Evolutionary conservation across 2,797 vertebrate species (phyloP).

Genomic region (Chelon auratus): DNA sequence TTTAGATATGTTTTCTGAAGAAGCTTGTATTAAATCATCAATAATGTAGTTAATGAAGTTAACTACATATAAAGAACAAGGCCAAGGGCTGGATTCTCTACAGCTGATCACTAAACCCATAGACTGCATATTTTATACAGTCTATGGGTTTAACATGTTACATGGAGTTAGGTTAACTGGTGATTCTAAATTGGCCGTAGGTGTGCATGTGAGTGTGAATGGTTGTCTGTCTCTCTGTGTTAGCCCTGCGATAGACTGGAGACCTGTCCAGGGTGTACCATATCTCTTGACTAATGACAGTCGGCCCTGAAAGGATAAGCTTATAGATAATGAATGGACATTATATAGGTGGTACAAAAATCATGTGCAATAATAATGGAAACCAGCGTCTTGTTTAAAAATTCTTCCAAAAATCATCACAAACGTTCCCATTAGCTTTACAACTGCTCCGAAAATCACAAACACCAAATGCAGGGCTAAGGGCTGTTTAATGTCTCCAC

Average conservation of each 20-base stretch:
- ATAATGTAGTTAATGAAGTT: neutral
- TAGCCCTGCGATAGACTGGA: no score
- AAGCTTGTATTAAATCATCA: neutral
- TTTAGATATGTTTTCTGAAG: neutral
- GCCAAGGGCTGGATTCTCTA: neutral
- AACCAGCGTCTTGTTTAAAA: neutral
- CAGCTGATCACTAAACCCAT: neutral
- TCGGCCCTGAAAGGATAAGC: no score
- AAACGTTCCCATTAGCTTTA: constrained; percentile 1
- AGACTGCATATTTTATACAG: no score
- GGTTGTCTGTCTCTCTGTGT: no score
- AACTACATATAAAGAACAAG: neutral
- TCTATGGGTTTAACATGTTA: no score
- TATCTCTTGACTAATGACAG: no score
- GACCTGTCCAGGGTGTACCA: no score
- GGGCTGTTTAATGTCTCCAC: no score
- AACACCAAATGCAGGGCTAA: neutral
- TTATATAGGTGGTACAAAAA: constrained; percentile 1
- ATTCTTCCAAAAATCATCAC: neutral
- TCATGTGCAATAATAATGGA: neutral
- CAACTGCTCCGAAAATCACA: constrained; percentile 1
- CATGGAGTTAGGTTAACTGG: no score
- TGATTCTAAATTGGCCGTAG: no score
- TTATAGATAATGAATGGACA: neutral
- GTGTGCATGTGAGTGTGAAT: no score